phyloP scores from a whole-genome alignment of 2,888 invertebrate genomes.

The Anticlea derivata region DNA sequence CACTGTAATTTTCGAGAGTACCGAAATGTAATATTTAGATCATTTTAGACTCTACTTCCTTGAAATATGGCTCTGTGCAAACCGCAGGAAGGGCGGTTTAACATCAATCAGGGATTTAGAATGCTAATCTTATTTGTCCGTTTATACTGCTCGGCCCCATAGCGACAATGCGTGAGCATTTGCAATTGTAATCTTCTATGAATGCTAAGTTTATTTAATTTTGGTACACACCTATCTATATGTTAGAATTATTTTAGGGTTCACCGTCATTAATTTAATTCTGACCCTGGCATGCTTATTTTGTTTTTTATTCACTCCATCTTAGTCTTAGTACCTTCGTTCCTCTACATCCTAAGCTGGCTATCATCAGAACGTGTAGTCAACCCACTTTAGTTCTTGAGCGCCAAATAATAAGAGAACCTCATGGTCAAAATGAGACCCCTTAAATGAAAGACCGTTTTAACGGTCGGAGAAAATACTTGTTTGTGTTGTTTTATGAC shows the following conservation, averaged over 20 bases:
- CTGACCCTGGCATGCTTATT: too few species aligned
- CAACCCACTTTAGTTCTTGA: too few species aligned
- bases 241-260: background rate
- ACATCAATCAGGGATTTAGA: conserved; percentile 74
- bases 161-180: conserved; percentile 24
- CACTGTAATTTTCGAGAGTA: conserved; percentile 17
- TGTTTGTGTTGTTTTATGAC: too few species aligned
- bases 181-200: conserved; percentile 43
- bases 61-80: conserved; percentile 53
- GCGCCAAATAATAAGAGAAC: too few species aligned
- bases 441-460: too few species aligned
- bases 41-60: conserved; percentile 31
- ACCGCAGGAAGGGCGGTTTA: conserved; percentile 52
- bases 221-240: conserved; percentile 4
- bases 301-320: too few species aligned
- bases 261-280: too few species aligned
- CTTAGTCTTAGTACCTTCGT: too few species aligned
- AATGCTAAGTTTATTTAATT: conserved; percentile 11
- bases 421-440: too few species aligned
- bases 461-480: too few species aligned
- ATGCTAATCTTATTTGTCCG: conserved; percentile 67
- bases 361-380: too few species aligned
- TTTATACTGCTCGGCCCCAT: conserved; percentile 37
- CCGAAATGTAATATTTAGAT: conserved; percentile 29
- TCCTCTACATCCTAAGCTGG: too few species aligned